Conservation (phyloP, 2,888 invertebrate species). For the Calliopum simillimum region DNA sequence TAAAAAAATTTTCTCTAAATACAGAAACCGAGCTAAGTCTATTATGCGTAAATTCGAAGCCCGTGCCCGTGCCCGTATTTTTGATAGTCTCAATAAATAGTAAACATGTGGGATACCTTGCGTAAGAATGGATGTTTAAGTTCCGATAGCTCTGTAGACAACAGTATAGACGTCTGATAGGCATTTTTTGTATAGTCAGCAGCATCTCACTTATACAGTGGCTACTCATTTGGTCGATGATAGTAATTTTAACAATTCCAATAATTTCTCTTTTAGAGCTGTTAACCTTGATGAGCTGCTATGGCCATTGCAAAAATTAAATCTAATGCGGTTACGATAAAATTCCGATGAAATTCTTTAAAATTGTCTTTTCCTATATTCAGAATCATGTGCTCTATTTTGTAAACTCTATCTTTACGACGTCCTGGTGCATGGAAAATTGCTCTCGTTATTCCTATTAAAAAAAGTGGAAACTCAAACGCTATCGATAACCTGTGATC, state of each 20-base stretch:
- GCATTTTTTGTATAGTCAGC: background rate
- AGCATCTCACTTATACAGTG: no score
- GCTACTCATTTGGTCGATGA: background rate
- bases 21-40: background rate
- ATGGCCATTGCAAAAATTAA: no score
- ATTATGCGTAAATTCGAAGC: background rate
- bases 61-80: background rate
- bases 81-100: background rate
- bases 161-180: background rate
- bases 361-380: background rate
- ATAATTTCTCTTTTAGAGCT: background rate
- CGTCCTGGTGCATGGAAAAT: background rate
- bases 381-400: background rate
- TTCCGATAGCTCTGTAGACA: background rate
- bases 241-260: background rate
- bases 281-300: conserved; percentile 2
- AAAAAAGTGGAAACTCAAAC: background rate
- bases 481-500: background rate
- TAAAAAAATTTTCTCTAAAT: no score
- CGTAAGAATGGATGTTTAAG: background rate
- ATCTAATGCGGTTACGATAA: background rate
- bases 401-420: no score
- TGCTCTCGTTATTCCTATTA: background rate
- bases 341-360: background rate
- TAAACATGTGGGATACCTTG: background rate